A percentile compares a stretch with the other conserved stretches of the same genome.
These are phyloP conservation scores for Reinhardtius hippoglossoides DNA, from an alignment of 2,113 vertebrate genomes.

Conservation along the genomic window DNA sequence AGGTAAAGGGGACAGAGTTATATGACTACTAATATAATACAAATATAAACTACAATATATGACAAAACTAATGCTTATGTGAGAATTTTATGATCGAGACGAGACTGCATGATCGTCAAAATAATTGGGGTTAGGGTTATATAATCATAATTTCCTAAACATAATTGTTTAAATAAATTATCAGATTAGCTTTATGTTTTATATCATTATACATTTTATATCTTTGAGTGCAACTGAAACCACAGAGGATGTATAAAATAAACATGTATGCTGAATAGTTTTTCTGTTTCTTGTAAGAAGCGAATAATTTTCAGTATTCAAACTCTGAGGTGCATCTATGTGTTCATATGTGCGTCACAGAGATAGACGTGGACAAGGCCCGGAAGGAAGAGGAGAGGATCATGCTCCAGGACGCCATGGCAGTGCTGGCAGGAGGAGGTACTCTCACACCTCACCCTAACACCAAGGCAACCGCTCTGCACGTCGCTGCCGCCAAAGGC, in stretches of 20 bases:
- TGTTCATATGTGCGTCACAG: slow-evolving; percentile 53
- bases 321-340: neutral
- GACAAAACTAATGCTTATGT: neutral
- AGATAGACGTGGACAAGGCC: slow-evolving; percentile 82
- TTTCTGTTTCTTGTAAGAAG: neutral
- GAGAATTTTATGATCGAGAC: too few species aligned
- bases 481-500: slow-evolving; percentile 85
- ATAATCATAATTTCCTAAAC: too few species aligned
- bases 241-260: too few species aligned
- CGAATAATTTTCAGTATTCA: neutral
- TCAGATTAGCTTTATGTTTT: neutral
- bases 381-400: slow-evolving; percentile 83
- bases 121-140: too few species aligned
- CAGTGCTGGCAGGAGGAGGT: slow-evolving; percentile 74
- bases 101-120: too few species aligned
- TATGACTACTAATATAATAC: neutral
- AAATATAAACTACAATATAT: neutral
- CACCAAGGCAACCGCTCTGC: slow-evolving; percentile 85
- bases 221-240: too few species aligned
- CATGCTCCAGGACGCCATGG: slow-evolving; percentile 83
- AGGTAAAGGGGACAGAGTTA: neutral
- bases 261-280: neutral
- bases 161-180: too few species aligned
- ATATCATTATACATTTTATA: neutral
- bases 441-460: slow-evolving; percentile 81